phyloP scores from a whole-genome alignment of 2,888 invertebrate genomes.

The Limnephilus rhombicus region DNA sequence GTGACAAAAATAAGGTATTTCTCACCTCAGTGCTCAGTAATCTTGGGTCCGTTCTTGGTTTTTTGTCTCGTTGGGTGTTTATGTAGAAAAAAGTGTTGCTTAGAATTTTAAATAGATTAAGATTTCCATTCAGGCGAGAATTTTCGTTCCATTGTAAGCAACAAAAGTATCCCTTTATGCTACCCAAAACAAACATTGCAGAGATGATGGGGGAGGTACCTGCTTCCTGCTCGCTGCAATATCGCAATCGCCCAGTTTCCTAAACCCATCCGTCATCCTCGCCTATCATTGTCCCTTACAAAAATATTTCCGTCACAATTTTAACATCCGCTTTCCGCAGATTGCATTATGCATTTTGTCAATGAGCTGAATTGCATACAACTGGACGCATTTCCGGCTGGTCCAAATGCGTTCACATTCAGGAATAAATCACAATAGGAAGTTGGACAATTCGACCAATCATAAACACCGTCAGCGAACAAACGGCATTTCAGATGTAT shows the following conservation, averaged over 20 bases:
- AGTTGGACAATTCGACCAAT: conserved; percentile 48
- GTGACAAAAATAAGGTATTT: not conserved
- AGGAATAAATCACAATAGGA: conserved; percentile 60
- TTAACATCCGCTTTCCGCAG: conserved; percentile 60
- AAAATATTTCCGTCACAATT: conserved; percentile 65
- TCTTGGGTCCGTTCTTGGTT: not conserved
- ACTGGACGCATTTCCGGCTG: conserved; percentile 63
- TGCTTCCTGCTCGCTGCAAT: not conserved
- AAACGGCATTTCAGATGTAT: conserved; percentile 11
- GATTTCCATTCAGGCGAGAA: conserved; percentile 13
- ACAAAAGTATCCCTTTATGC: conserved; percentile 35
- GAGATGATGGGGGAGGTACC: not conserved
- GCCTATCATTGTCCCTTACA: conserved; percentile 55
- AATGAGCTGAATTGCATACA: conserved; percentile 60
- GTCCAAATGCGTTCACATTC: conserved; percentile 34
- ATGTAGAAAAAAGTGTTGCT: conserved; percentile 8
- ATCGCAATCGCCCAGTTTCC: conserved; percentile 23
- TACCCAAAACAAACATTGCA: conserved; percentile 27
- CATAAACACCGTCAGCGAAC: conserved; percentile 49
- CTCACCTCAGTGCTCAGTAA: not conserved
- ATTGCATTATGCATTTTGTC: conserved; percentile 64
- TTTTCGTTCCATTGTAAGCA: conserved; percentile 23
- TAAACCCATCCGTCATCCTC: conserved; percentile 61
- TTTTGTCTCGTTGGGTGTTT: not conserved
- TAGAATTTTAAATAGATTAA: conserved; percentile 29